phyloP scores from a whole-genome alignment of 1,140 invertebrate genomes.

The Paralvinella palmiformis region DNA sequence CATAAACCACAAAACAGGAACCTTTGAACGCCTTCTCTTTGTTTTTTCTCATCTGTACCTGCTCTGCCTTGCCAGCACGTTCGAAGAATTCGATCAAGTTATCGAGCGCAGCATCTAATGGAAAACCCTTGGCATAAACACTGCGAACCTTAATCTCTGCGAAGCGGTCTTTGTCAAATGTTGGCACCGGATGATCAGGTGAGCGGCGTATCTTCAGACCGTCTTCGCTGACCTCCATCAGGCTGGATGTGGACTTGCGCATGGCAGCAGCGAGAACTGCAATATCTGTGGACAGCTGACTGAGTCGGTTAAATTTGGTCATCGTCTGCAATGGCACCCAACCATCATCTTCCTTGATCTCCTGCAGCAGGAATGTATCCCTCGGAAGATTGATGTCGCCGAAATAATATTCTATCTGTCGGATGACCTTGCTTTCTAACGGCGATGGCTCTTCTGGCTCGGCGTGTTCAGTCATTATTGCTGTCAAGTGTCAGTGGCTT shows the following conservation, averaged over 20 bases:
- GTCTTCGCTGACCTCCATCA: slow-evolving; percentile 75
- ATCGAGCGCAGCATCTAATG: slow-evolving; percentile 62
- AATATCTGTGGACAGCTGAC: slow-evolving; percentile 63
- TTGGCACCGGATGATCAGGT: slow-evolving; percentile 71
- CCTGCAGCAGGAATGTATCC: slow-evolving; percentile 83
- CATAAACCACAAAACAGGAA: slow-evolving; percentile 80
- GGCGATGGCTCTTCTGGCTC: too few relatives aligned
- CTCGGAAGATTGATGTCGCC: slow-evolving; percentile 80
- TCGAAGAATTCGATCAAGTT: slow-evolving; percentile 70
- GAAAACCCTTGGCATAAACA: slow-evolving; percentile 86
- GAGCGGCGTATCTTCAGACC: slow-evolving; percentile 73
- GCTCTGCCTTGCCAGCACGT: slow-evolving; percentile 65
- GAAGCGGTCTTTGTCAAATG: slow-evolving; percentile 72
- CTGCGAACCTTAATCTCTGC: slow-evolving; percentile 70
- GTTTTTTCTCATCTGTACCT: slow-evolving; percentile 59
- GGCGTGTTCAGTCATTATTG: too few relatives aligned
- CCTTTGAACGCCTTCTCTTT: slow-evolving; percentile 55
- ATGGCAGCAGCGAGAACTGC: slow-evolving; percentile 69
- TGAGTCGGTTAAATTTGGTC: slow-evolving; percentile 81
- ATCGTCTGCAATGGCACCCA: slow-evolving; percentile 79
- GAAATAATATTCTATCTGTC: slow-evolving; percentile 78
- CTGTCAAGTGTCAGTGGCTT: too few relatives aligned
- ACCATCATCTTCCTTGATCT: slow-evolving; percentile 77
- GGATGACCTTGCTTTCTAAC: too few relatives aligned
- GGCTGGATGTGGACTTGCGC: slow-evolving; percentile 63